phyloP scores from a whole-genome alignment of 2,888 invertebrate species.

The Arge pagana region DNA sequence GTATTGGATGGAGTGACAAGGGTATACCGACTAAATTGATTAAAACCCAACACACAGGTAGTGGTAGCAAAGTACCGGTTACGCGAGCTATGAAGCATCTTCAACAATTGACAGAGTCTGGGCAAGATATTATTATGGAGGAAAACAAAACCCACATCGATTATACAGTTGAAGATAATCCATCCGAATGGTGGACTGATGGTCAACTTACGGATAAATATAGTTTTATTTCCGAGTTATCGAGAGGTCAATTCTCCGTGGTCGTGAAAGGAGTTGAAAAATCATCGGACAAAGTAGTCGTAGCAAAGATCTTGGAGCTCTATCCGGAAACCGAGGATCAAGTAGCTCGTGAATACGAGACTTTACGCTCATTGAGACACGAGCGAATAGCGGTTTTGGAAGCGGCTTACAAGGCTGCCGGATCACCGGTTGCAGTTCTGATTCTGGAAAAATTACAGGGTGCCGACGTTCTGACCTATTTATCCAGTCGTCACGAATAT shows the following conservation, averaged over 20 bases:
- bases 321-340: constrained; percentile 68
- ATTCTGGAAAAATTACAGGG: constrained; percentile 87
- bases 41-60: constrained; percentile 71
- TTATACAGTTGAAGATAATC: constrained; percentile 75
- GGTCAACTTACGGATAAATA: constrained; percentile 75
- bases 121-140: constrained; percentile 69
- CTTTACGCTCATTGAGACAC: constrained; percentile 80
- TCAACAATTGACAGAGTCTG: constrained; percentile 84
- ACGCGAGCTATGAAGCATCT: constrained; percentile 83
- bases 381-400: constrained; percentile 82
- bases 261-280: constrained; percentile 83
- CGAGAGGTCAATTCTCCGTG: constrained; percentile 84
- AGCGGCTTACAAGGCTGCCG: constrained; percentile 73
- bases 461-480: constrained; percentile 86
- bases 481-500: constrained; percentile 87
- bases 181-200: constrained; percentile 74
- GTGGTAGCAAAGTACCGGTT: constrained; percentile 76
- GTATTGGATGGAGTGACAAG: constrained; percentile 91
- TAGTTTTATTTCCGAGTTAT: constrained; percentile 84
- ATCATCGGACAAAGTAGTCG: constrained; percentile 74
- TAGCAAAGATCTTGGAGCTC: constrained; percentile 81
- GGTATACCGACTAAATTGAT: constrained; percentile 80
- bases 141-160: constrained; percentile 69
- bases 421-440: constrained; percentile 71
- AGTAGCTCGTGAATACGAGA: constrained; percentile 82